A percentile compares a stretch with the other conserved stretches of the same genome.
These are phyloP conservation scores for Oncorhynchus gorbuscha DNA, from an alignment of 2,113 vertebrate genomes.

Conservation along the genomic window DNA sequence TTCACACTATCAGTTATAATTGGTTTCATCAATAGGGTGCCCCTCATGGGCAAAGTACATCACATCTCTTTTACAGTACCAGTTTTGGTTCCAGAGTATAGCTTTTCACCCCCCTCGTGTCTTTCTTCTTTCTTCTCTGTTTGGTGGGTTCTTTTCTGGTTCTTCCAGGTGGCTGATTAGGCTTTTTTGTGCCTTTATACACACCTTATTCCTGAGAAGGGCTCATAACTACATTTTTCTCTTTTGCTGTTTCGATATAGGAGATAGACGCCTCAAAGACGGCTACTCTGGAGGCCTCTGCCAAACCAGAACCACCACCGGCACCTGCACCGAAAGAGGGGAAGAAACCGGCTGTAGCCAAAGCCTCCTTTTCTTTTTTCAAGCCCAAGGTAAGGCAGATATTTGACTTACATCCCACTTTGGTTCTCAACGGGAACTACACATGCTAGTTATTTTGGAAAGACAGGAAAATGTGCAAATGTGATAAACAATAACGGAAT, in stretches of 20 bases:
- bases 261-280: constrained; percentile 72
- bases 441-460: not conserved
- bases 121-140: constrained; percentile 10
- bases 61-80: not conserved
- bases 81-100: not conserved
- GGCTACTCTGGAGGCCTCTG: constrained; percentile 66
- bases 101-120: not conserved
- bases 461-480: not conserved
- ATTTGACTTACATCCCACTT: not conserved
- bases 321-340: constrained; percentile 62
- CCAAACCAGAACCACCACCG: constrained; percentile 60
- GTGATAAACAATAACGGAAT: constrained; percentile 48
- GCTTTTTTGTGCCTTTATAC: not conserved
- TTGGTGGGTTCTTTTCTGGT: constrained; percentile 10
- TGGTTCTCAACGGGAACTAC: too few relatives aligned
- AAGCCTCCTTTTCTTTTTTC: constrained; percentile 62
- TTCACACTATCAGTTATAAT: not conserved
- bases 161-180: constrained; percentile 32
- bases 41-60: not conserved
- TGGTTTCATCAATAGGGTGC: not conserved
- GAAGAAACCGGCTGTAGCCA: constrained; percentile 45
- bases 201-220: not conserved
- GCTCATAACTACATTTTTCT: constrained; percentile 21
- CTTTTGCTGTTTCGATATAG: constrained; percentile 41
- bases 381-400: constrained; percentile 71